Conservation (phyloP, 1,140 invertebrate species). For the Achatina immaculata region DNA sequence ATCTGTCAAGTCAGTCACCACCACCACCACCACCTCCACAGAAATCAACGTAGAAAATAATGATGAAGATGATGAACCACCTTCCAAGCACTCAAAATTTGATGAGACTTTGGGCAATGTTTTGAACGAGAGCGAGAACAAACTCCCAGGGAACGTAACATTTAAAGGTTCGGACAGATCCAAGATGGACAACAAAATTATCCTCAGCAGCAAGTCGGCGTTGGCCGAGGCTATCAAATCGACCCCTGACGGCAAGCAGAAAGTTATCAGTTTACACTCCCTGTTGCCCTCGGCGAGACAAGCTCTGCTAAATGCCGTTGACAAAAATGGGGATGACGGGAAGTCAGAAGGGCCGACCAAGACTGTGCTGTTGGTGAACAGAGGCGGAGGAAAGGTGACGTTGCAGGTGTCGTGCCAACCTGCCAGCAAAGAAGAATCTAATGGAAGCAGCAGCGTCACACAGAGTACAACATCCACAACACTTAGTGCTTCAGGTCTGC, state of each 20-base stretch:
- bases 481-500: slow-evolving; percentile 39
- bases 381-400: slow-evolving; percentile 63
- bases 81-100: slow-evolving; percentile 17
- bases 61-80: slow-evolving; percentile 29
- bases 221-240: slow-evolving; percentile 29
- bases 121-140: neutral
- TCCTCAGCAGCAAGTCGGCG: slow-evolving; percentile 5
- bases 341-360: slow-evolving; percentile 44
- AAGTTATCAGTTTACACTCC: slow-evolving; percentile 46
- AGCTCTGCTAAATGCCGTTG: slow-evolving; percentile 50
- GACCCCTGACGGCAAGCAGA: slow-evolving; percentile 34
- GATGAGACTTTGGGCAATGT: slow-evolving; percentile 40
- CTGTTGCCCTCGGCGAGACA: slow-evolving; percentile 52
- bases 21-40: slow-evolving; percentile 36
- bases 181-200: slow-evolving; percentile 15
- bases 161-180: slow-evolving; percentile 10
- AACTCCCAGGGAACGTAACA: neutral
- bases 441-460: slow-evolving; percentile 32
- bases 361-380: slow-evolving; percentile 63
- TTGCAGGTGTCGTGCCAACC: slow-evolving; percentile 58
- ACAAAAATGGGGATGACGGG: slow-evolving; percentile 34
- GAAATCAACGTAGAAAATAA: neutral
- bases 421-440: slow-evolving; percentile 41
- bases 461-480: slow-evolving; percentile 42
- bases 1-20: slow-evolving; percentile 50